phyloP scores from a whole-genome alignment of 37 sponge, comb jelly and placozoan genomes.

The Halichondria panicea region DNA sequence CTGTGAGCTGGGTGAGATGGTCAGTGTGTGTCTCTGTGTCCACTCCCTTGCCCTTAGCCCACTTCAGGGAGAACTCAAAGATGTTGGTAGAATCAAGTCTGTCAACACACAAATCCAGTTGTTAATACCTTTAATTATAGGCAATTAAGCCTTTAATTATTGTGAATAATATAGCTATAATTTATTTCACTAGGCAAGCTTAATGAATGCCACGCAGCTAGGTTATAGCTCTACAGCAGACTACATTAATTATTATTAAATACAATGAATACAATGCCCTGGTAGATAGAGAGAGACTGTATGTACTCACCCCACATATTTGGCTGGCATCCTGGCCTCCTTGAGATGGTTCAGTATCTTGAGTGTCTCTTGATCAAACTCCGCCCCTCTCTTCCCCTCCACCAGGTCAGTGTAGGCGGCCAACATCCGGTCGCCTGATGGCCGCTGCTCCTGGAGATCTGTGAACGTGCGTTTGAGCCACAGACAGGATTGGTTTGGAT shows the following conservation, averaged over 20 bases:
- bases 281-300: no score
- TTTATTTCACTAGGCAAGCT: not conserved
- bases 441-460: conserved; percentile 57
- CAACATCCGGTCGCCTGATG: conserved; percentile 39
- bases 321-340: conserved; percentile 77
- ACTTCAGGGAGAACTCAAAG: conserved; percentile 66
- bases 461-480: conserved; percentile 79
- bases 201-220: no score
- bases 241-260: no score
- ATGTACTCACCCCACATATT: conserved; percentile 74
- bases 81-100: conserved; percentile 67
- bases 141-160: no score
- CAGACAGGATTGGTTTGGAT: conserved; percentile 67
- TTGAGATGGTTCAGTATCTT: conserved; percentile 67
- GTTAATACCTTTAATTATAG: not conserved
- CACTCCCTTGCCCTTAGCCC: conserved; percentile 62
- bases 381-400: conserved; percentile 39
- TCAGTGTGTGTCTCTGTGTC: conserved; percentile 36
- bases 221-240: no score
- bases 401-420: conserved; percentile 35
- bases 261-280: no score
- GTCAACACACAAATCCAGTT: not conserved
- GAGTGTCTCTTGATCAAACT: conserved; percentile 66
- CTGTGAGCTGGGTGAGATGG: conserved; percentile 53
- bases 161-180: not conserved